phyloP scores from a whole-genome alignment of 2,797 vertebrate species.

The Rhadinocentrus ornatus region DNA sequence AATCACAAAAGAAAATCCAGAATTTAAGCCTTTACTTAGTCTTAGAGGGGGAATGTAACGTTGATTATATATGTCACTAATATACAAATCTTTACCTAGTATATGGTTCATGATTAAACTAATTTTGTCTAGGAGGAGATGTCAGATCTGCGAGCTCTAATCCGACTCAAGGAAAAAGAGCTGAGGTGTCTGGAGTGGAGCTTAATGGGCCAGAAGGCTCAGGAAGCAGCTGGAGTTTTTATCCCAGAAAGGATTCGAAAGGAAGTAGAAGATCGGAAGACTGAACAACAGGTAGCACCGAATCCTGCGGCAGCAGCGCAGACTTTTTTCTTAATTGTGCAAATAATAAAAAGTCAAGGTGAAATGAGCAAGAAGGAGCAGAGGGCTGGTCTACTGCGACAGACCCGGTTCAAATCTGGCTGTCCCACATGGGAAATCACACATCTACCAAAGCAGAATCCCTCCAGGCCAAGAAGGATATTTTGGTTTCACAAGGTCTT shows the following conservation, averaged over 20 bases:
- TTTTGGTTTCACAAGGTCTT: conserved; percentile 79
- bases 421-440: conserved; percentile 79
- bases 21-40: not conserved
- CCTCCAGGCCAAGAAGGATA: conserved; percentile 75
- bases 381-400: conserved; percentile 65
- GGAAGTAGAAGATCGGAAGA: conserved; percentile 67
- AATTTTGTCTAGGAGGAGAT: conserved; percentile 85
- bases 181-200: conserved; percentile 84
- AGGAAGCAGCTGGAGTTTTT: conserved; percentile 80
- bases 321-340: conserved; percentile 31
- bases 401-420: conserved; percentile 73
- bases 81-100: not conserved
- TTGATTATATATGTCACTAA: not conserved
- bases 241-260: conserved; percentile 78
- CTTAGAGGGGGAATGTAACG: not conserved
- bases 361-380: conserved; percentile 72
- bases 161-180: conserved; percentile 86
- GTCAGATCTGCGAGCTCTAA: conserved; percentile 82
- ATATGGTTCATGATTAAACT: not conserved
- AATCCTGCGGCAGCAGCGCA: conserved; percentile 11
- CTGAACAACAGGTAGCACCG: conserved; percentile 75
- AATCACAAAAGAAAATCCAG: not conserved
- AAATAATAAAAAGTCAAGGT: conserved; percentile 76
- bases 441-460: conserved; percentile 79
- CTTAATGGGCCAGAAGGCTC: conserved; percentile 81